Base-by-base conservation (phyloP, 2,888 invertebrate genomes). In the Brachylomia viminalis region DNA sequence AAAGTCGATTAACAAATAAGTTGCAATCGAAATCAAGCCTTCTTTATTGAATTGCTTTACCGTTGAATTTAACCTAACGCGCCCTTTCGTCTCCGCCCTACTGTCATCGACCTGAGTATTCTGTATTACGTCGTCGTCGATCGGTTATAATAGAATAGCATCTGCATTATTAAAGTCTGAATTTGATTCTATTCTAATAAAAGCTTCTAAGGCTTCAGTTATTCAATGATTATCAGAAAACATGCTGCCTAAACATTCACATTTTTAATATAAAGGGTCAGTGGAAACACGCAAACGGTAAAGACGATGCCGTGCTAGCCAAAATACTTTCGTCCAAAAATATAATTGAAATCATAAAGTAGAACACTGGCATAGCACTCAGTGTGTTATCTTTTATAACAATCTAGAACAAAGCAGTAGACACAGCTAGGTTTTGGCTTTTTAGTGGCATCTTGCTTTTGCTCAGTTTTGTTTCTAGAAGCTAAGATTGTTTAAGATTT, bases 321-420 rank as follows among this genome's bases (percentile, higher is more conserved):
- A 61, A 66, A 66, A 58, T 27, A 66, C 5, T 62, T 79, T 13
- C 7, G 20, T 42, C 30, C 45, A 80, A 67, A 78, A 72, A 33
- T 52, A 20, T 58, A 58, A 59, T 58, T 47, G 33, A 70, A 75
- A 75, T 38, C 17, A 27, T n/a, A 61, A 70, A 79, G 56, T 84
- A 69, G 64, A 75, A 47, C 79, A 64, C 13, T 15, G 23, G 30
- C 58, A 56, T 67, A 83, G 27, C 65, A 58, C 52, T 73, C 30
- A 61, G 33, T 61, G 13, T 42, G 20, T 56, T 66, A 77, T 82
- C 72, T 59, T 66, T 47, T 56, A 52, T 20, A 27, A 38, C n/a
- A 66, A 83, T 82, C 74, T 82, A 38, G 45, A 70, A 62, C 62
- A 74, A 49, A 30, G 68, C 52, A 84, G 52, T n/a, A n/a, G 15